These are phyloP conservation scores for Drosophila gunungcola DNA, from an alignment of 1,140 invertebrate species.

Conservation along the genomic window DNA sequence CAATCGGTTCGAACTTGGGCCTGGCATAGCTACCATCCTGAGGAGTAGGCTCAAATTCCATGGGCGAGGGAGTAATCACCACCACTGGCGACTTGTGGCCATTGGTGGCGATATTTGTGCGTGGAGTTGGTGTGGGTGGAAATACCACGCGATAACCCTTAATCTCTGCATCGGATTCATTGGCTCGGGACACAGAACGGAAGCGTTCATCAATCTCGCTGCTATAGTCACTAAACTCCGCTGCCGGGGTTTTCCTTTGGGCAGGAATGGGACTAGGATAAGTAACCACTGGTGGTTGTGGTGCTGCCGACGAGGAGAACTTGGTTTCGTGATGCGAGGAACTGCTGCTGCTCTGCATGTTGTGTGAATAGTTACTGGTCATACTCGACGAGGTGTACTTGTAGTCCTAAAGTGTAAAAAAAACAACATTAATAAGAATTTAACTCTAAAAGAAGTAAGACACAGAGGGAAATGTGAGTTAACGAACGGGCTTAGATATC, in stretches of 20 bases:
- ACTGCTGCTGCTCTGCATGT: conserved; percentile 69
- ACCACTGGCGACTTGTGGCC: conserved; percentile 85
- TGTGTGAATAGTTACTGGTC: conserved; percentile 83
- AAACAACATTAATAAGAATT: background rate
- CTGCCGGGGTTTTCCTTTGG: conserved; percentile 89
- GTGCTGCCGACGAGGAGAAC: conserved; percentile 79
- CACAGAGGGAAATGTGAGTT: conserved; percentile 21
- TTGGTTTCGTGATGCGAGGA: conserved; percentile 75
- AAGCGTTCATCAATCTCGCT: conserved; percentile 90
- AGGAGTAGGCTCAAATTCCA: conserved; percentile 86
- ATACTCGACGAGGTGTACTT: conserved; percentile 64
- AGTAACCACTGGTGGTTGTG: conserved; percentile 77
- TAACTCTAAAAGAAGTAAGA: background rate
- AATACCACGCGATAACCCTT: conserved; percentile 86
- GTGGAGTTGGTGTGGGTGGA: conserved; percentile 86
- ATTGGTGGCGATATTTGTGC: conserved; percentile 71
- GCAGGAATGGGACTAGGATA: conserved; percentile 85
- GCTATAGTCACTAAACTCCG: conserved; percentile 91
- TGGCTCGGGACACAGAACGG: conserved; percentile 87
- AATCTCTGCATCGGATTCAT: conserved; percentile 86
- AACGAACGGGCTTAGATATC: conserved; percentile 36
- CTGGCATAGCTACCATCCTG: conserved; percentile 81
- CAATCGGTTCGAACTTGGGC: conserved; percentile 87
- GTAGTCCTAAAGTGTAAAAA: conserved; percentile 51
- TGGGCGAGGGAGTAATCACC: conserved; percentile 85